Evolutionary conservation across 2,888 invertebrate genomes (phyloP), one percentile per base, ranked within the genome.

Genomic region (Diaprepes abbreviatus): DNA sequence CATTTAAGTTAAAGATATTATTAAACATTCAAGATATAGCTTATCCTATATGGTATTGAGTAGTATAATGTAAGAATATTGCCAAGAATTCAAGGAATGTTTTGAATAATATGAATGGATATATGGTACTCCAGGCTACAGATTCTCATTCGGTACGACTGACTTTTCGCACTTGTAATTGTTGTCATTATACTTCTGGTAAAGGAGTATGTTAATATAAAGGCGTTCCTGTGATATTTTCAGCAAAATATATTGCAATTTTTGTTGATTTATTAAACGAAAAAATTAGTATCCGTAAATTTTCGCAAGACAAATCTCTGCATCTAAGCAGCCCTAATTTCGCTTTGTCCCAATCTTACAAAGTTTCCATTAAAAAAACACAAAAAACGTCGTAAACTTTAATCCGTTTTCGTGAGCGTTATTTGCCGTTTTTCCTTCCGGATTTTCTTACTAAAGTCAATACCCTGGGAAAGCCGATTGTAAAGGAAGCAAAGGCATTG

Each of bases 331-430:
- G 28, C 28, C 48, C 48, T 50, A 50, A 50, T 28, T 50, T 28
- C 14, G 48, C 28, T 28, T 12, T 28, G 48, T 28, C 48, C 48
- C 48, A 59, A 31, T 43, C 43, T 31, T 31, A 43, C 43, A 59
- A 60, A 60, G 12, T 60, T 60, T 60, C 60, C 60, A 60, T 60
- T 60, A 62, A 62, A 62, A 62, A 62, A 62, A 52, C 62, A 62
- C 50, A 35, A 62, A 45, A 50, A 50, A 50, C 48, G 28, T 50
- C 48, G 48, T 50, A 50, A 52, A 62, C 48, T 62, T 52, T 62
- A 52, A 62, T 62, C 35, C 62, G 50, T 50, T 50, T 50, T 28
- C 48, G 28, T 50, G 48, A 50, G 48, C 48, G 48, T 35, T 62
- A 62, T 62, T 62, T 62, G 62, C 52, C 62, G 36, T 62, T 48